Conservation (phyloP, 2,113 vertebrate species). For the Canis aureus region DNA sequence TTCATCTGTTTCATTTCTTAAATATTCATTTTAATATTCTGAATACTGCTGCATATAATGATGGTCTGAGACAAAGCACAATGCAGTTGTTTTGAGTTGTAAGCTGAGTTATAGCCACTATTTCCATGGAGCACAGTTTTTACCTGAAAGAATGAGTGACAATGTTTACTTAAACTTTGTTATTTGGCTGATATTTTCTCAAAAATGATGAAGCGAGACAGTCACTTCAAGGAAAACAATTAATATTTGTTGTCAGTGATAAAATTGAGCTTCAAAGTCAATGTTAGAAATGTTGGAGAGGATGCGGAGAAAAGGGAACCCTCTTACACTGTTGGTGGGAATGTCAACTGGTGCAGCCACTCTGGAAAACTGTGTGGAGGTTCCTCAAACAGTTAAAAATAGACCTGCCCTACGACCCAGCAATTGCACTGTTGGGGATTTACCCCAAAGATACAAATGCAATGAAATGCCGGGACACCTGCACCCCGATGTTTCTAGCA, state of each 20-base stretch:
- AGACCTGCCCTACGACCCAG: too few species aligned
- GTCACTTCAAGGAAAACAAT: neutral
- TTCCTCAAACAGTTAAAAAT: too few species aligned
- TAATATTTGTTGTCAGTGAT: neutral
- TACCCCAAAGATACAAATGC: too few species aligned
- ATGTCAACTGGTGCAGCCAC: too few species aligned
- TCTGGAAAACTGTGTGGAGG: too few species aligned
- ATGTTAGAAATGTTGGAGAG: neutral
- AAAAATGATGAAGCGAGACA: neutral
- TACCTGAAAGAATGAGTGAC: neutral
- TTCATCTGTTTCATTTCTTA: neutral
- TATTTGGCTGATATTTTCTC: neutral
- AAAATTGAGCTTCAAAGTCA: neutral
- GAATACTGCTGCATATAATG: neutral
- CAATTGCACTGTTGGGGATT: too few species aligned
- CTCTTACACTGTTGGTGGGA: too few species aligned
- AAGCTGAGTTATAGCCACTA: neutral
- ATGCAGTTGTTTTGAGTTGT: neutral
- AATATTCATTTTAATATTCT: neutral
- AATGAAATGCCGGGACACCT: too few species aligned
- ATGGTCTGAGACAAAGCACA: neutral
- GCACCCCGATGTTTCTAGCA: too few species aligned
- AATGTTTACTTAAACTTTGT: neutral
- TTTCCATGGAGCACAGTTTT: neutral
- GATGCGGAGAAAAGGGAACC: too few species aligned